Evolutionary conservation across 1,140 invertebrate species (phyloP), one percentile per base, ranked within the genome.

Genomic region (Aphelenchoides besseyi): DNA sequence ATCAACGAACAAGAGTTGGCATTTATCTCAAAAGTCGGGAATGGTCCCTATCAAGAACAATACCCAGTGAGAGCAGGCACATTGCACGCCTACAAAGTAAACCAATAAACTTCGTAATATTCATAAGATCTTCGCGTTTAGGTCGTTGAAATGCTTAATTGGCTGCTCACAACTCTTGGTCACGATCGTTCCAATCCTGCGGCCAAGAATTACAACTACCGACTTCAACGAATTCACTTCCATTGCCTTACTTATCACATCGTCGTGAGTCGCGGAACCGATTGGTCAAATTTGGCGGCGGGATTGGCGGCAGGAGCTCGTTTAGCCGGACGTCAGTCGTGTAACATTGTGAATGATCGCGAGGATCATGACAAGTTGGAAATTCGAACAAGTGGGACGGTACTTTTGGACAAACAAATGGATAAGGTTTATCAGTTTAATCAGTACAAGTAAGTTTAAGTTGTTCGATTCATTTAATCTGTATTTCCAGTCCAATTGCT

Each of bases 181-280:
- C 76, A 84, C 68, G 73, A 83, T 61, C 69, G 75, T 23, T 80
- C 73, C 16, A 80, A 81, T 30, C 81, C 79, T 12, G 74, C 78
- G 2, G 81, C 82, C 2, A 80, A 77, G 59, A 84, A 76, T 59
- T 74, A 71, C 55, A 77, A 80, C 30, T 80, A 84, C 41, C 76
- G 84, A 36, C 79, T 87, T 18, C 85, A 86, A 3, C 74, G 87
- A 59, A 84, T 87, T 36, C 87, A 87, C 75, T 87, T 87, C 69
- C 86, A 87, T 70, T 87, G 84, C 18, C 77, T 87, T n/a, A 87
- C 86, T 9, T 87, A 85, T 72, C 87, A 87, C 74, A 85, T 87
- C 35, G 81, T 86, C 55, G 72, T 83, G 23, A 82, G 74, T 32
- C 70, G 76, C 12, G 76, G 75, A 16, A 79, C 81, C 8, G 80